Evolutionary conservation across 2,888 invertebrate species (phyloP), one percentile per base, ranked within the genome.

Genomic region (Cephus spinipes): DNA sequence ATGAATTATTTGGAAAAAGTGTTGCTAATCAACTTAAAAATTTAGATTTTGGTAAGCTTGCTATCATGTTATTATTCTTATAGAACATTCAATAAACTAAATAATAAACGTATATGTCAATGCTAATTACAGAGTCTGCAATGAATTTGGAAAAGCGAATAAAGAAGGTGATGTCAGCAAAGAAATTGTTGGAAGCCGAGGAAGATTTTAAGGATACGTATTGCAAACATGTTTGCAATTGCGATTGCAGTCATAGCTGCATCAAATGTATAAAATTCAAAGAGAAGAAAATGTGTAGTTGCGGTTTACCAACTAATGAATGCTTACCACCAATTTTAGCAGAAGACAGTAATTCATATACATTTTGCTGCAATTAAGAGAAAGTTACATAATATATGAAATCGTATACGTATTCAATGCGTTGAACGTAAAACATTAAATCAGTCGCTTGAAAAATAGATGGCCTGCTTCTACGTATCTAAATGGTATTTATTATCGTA

Each of bases 121-220:
- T 71, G 31, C 1, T 3, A 15, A 32, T 71, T 31, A 15, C 31
- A 78, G 78, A 78, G 31, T 68, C 68, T n/a, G 76, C 79, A 11
- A 77, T 79, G 34, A 74, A 76, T 69, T 74, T 79, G 74, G 79
- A 79, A 33, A 69, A 79, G 73, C 76, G 76, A 30, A 79, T 79
- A 69, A 76, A 79, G 68, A 76, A 79, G 31, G 36, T 79, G 79
- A 79, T 79, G 76, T 76, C 79, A 9, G 69, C 74, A 32, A 74
- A 79, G 74, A 30, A 76, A 74, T 40, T 79, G 30, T 68, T n/a
- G 23, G 32, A 36, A 23, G 9, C 55, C 0, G 55, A 55, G 23
- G 2, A 55, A 55, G 55, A 55, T 32, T 73, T 76, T 35, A 79
- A 69, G 68, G 73, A 79, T 12, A 32, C 69, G 0, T 12, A 71